These are phyloP conservation scores for Morbakka virulenta DNA, from an alignment of 30 jellyfish, hydroid and myxozoan genomes.

Conservation along the genomic window DNA sequence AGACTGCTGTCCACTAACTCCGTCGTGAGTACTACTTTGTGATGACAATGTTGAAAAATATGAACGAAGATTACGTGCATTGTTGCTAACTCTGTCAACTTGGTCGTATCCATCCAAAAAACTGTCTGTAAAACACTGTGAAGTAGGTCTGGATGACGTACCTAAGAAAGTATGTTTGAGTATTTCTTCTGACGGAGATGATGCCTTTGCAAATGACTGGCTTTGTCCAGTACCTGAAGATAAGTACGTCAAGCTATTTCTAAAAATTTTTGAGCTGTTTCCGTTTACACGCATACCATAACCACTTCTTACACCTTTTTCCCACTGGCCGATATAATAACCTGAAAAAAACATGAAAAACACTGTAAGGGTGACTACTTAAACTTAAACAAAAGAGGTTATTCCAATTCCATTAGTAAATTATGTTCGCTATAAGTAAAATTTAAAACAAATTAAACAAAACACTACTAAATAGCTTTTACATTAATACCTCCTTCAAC, in stretches of 20 bases:
- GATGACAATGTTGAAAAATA: not conserved
- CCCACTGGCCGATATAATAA: slow-evolving; percentile 97
- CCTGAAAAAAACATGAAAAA: slow-evolving; percentile 68
- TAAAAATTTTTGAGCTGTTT: slow-evolving; percentile 21
- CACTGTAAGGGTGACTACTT: too few relatives aligned
- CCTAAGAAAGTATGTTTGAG: not conserved
- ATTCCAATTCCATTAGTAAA: too few relatives aligned
- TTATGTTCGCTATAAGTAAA: too few relatives aligned
- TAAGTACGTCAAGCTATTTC: not conserved
- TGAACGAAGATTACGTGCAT: not conserved
- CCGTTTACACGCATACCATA: slow-evolving; percentile 81
- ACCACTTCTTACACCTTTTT: slow-evolving; percentile 91
- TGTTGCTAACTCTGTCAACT: not conserved
- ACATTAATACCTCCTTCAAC: too few relatives aligned
- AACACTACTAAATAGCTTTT: too few relatives aligned
- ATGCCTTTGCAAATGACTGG: not conserved
- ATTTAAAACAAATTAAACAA: too few relatives aligned
- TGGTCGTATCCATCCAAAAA: not conserved
- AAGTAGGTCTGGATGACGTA: not conserved
- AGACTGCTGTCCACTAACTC: not conserved
- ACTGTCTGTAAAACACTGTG: not conserved
- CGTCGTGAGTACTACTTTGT: not conserved
- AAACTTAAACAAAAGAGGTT: too few relatives aligned
- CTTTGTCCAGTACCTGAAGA: not conserved
- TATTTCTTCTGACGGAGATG: not conserved